Conservation (phyloP, 2,113 vertebrate species). For the Cyprinodon variegatus region DNA sequence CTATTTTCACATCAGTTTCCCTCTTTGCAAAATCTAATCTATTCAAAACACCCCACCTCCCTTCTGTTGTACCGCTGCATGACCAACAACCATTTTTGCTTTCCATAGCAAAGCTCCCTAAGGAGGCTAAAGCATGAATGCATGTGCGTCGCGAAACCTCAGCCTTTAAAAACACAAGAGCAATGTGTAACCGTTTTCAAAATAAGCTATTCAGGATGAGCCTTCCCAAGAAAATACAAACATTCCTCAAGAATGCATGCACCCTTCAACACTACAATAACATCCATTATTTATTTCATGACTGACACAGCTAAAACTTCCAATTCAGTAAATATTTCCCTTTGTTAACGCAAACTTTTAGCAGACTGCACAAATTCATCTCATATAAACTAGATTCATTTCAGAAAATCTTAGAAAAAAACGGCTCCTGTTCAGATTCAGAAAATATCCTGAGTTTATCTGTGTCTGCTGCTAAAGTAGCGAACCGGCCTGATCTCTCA, state of each 20-base stretch:
- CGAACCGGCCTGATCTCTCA: slow-evolving; percentile 12
- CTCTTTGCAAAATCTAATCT: slow-evolving; percentile 49
- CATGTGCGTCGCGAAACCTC: slow-evolving; percentile 68
- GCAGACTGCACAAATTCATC: slow-evolving; percentile 24
- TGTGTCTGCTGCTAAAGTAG: slow-evolving; percentile 30
- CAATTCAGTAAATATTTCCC: slow-evolving; percentile 32
- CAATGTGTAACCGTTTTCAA: slow-evolving; percentile 57
- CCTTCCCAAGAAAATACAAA: slow-evolving; percentile 37
- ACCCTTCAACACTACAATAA: slow-evolving; percentile 18
- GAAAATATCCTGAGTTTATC: slow-evolving; percentile 35
- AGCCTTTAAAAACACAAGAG: slow-evolving; percentile 72
- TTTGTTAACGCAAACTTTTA: slow-evolving; percentile 19
- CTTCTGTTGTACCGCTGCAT: slow-evolving; percentile 32
- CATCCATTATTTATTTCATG: slow-evolving; percentile 35
- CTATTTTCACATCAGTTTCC: slow-evolving; percentile 54
- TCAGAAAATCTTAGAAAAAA: slow-evolving; percentile 38
- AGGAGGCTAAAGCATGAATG: slow-evolving; percentile 62
- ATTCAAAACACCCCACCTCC: slow-evolving; percentile 59
- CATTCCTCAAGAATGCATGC: slow-evolving; percentile 18
- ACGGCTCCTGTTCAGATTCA: slow-evolving; percentile 44
- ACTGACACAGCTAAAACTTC: slow-evolving; percentile 13
- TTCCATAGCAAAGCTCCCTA: slow-evolving; percentile 70
- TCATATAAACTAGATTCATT: slow-evolving; percentile 49
- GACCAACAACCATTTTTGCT: slow-evolving; percentile 67
- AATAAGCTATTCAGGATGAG: slow-evolving; percentile 47